Base-by-base conservation (phyloP, 2,113 vertebrate genomes). In the Carlito syrichta region DNA sequence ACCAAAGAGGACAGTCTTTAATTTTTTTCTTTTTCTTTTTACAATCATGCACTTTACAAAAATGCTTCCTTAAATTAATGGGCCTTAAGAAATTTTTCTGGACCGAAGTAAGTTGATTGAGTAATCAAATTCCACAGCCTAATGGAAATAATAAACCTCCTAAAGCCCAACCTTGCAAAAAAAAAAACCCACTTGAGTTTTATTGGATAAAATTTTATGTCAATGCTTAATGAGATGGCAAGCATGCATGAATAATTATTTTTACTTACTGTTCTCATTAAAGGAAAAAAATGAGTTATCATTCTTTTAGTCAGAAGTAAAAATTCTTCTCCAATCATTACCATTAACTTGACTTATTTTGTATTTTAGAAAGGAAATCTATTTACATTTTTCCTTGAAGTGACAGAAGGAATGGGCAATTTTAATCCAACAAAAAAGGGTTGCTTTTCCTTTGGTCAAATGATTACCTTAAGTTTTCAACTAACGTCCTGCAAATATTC, bases 111-210 rank as follows among this genome's bases (percentile, higher is more conserved):
- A 88, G 73, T 95, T 98, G 97, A 98, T 96, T 98, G 96, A 98
- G 98, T 98, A 98, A 98, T 98, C 96, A 98, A 97, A 98, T 95
- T 97, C 94, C 91, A 97, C 92, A 54, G 35, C 32, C 58, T 98
- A 98, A 98, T 98, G 95, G 97, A 98, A 98, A 98, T 96, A 98
- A 98, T 97, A 98, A 98, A 97, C 27, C 90, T 96, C 95, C 92
- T 93, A 96, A 97, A 97, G 48, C 71, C 48, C 94, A 97, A 97
- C 66, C 66, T 97, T 97, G 58, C 19, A 95, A 97, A 97, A 94
- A 94, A 97, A 95, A 92, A 93, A 66, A 69, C 0, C 38, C 91
- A 97, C 76, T 97, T 97, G 95, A 97, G 45, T 98, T 98, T 98
- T 98, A 98, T 85, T 97, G 89, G 52, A 91, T 81, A 96, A 62